Evolutionary conservation across 2,888 invertebrate species (phyloP).

Genomic region (Yponomeuta plumbellus): DNA sequence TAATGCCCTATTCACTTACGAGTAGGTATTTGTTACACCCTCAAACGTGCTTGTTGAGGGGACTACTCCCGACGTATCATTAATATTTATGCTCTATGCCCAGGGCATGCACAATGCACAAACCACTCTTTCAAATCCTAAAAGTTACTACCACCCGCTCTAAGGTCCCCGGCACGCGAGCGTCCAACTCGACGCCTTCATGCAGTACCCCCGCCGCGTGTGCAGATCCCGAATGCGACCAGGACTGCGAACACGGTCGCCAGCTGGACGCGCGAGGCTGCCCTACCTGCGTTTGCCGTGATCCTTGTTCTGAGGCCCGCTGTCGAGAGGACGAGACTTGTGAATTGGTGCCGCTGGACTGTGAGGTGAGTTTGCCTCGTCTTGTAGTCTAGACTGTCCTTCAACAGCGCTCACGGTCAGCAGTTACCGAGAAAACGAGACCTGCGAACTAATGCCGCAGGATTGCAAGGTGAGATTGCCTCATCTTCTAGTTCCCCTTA

Average conservation of each 20-base stretch:
- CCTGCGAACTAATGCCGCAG: constrained; percentile 60
- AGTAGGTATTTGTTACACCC: too few species aligned
- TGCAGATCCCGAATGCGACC: constrained; percentile 45
- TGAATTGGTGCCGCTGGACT: constrained; percentile 62
- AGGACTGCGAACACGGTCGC: constrained; percentile 52
- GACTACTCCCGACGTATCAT: too few species aligned
- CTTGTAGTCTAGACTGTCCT: too few species aligned
- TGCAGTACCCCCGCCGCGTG: constrained; percentile 53
- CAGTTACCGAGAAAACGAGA: constrained; percentile 78
- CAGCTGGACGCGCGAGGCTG: constrained; percentile 78
- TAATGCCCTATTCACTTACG: too few species aligned
- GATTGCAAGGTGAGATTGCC: constrained; percentile 53
- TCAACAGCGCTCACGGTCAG: constrained; percentile 50
- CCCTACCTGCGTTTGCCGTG: constrained; percentile 83
- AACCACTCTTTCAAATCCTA: too few species aligned
- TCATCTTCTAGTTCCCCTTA: too few species aligned
- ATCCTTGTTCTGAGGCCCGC: constrained; percentile 85
- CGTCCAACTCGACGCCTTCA: constrained; percentile 74
- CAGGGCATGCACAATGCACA: too few species aligned
- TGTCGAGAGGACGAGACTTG: constrained; percentile 79
- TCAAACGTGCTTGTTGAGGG: too few species aligned
- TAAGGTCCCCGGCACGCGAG: constrained; percentile 79
- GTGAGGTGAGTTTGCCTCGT: constrained; percentile 42
- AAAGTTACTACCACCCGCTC: too few species aligned
- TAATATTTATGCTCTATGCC: too few species aligned